Evolutionary conservation across 2,113 vertebrate species (phyloP), one percentile per base, ranked within the genome.

Genomic region (Mixornis gularis): DNA sequence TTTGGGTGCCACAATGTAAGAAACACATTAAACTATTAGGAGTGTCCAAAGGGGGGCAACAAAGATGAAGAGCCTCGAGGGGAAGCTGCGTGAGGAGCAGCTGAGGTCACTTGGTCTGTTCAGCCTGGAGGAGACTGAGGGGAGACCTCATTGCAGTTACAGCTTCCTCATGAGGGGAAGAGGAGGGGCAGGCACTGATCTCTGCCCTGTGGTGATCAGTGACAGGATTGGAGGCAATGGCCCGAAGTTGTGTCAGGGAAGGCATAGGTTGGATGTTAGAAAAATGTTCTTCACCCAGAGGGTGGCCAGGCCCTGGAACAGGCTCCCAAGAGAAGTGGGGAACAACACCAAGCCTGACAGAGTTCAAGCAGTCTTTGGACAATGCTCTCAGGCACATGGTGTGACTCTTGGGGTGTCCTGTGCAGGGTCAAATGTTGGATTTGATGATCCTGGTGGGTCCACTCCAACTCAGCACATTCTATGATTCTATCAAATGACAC

Each of bases 61-160:
- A 6, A 26, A 4, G 1, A 76, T 21, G 38, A 68, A 59, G 38
- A 36, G 22, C 11, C 32, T 66, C 0, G 3, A 66, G 26, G 8
- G 3, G 20, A 58, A 58, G 7, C 4, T 0, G 0, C 4, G 0
- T 22, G 26, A 76, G 7, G 7, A 58, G 11, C 1, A 8, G 21
- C 52, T 66, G 11, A 43, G 17, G 26, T 1, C 36, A 27, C 44
- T 58, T 12, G 36, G 10, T 43, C 26, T 43, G 62, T 51, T 44
- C 71, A 68, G 36, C 13, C 32, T 27, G 22, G n/a, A 66, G 22
- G 4, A 43, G n/a, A 36, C 9, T 34, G 52, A 51, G 4, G 21
- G 12, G 21, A 76, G 3, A 26, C 2, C 9, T 44, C 62, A 68
- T 0, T 51, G 14, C 62, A 59, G 7, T 15, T 1, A 10, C 21